Conservation (phyloP, 2,888 invertebrate species). For the Ophioninae sp. region DNA sequence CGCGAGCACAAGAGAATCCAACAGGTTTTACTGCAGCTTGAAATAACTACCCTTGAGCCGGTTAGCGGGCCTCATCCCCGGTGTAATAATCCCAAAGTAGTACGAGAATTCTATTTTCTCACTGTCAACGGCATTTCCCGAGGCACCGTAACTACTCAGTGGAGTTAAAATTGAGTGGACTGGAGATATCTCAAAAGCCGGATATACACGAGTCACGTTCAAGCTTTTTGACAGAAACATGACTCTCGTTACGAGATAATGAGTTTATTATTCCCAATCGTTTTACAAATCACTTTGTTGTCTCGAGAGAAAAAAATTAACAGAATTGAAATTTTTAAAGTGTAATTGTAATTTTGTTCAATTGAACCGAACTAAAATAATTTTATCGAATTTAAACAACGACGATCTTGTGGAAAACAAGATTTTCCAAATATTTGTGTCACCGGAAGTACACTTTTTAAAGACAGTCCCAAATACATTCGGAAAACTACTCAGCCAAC, state of each 20-base stretch:
- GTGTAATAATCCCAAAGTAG: slow-evolving; percentile 57
- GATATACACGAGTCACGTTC: neutral
- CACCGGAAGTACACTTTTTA: too few relatives aligned
- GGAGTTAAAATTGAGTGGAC: slow-evolving; percentile 18
- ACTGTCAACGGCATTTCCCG: slow-evolving; percentile 41
- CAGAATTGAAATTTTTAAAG: too few relatives aligned
- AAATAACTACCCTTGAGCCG: slow-evolving; percentile 67
- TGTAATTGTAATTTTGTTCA: too few relatives aligned
- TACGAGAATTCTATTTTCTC: slow-evolving; percentile 60
- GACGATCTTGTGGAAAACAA: too few relatives aligned
- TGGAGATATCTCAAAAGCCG: slow-evolving; percentile 6
- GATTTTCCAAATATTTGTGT: too few relatives aligned
- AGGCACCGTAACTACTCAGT: slow-evolving; percentile 17
- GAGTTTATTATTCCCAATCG: neutral
- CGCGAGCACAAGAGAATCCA: slow-evolving; percentile 44
- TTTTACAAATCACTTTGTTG: neutral
- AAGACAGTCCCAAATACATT: too few relatives aligned
- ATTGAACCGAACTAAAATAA: too few relatives aligned
- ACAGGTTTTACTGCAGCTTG: slow-evolving; percentile 57
- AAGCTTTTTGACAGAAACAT: neutral
- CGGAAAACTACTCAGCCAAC: too few relatives aligned
- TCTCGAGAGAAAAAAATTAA: neutral
- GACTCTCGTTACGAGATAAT: neutral
- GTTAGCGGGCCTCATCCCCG: slow-evolving; percentile 41
- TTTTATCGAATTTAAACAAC: too few relatives aligned